Conservation (phyloP, 2,113 vertebrate genomes). For the Piaya cayana region DNA sequence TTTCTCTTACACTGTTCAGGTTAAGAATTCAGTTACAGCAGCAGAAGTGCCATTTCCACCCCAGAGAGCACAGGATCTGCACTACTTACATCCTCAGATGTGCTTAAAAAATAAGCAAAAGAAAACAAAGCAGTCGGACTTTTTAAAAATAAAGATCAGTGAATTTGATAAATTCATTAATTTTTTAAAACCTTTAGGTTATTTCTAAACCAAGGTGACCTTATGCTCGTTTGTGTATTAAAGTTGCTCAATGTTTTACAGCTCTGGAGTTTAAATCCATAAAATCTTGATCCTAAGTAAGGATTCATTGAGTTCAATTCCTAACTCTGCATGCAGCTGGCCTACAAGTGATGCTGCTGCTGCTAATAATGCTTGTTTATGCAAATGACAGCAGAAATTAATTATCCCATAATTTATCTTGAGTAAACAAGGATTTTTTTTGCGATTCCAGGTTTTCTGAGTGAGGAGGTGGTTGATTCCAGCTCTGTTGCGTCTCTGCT, state of each 20-base stretch:
- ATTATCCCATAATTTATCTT: rapidly evolving
- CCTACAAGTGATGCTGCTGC: background rate
- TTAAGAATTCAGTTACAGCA: background rate
- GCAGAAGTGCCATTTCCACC: background rate
- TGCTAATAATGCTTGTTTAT: background rate
- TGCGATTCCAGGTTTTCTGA: background rate
- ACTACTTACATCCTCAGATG: background rate
- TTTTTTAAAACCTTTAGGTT: background rate
- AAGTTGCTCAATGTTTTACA: background rate
- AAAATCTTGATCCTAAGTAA: background rate
- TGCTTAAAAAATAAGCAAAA: background rate
- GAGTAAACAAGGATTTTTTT: background rate
- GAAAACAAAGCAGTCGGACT: background rate
- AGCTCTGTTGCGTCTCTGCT: rapidly evolving
- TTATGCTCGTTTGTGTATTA: background rate
- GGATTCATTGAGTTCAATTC: background rate
- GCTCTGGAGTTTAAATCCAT: background rate
- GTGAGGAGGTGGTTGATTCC: rapidly evolving
- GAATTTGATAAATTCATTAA: background rate
- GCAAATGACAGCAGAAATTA: background rate
- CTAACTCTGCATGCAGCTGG: background rate
- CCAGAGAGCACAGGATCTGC: background rate
- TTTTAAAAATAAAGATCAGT: background rate
- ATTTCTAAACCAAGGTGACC: background rate
- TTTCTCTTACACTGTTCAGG: background rate